Evolutionary conservation across 2,797 vertebrate species (phyloP).

Genomic region (Crenuchus spilurus): DNA sequence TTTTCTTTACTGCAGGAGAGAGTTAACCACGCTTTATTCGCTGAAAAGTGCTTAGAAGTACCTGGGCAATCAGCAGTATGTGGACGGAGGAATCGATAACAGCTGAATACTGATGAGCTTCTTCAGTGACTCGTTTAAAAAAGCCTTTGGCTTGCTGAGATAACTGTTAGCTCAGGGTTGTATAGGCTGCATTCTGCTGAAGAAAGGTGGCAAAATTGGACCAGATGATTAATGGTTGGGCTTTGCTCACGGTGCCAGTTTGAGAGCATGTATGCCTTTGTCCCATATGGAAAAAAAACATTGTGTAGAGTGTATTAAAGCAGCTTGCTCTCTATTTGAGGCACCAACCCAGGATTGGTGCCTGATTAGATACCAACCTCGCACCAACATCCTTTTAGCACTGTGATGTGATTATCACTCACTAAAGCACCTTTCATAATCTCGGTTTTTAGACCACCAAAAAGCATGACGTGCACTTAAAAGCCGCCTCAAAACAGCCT

Average conservation of each 20-base stretch:
- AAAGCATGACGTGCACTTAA: background rate
- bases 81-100: slow-evolving; percentile 10
- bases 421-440: background rate
- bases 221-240: slow-evolving; percentile 58
- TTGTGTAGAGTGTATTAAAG: slow-evolving; percentile 10
- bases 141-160: slow-evolving; percentile 28
- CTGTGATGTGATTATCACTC: background rate
- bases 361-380: slow-evolving; percentile 34
- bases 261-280: slow-evolving; percentile 2
- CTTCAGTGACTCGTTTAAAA: slow-evolving; percentile 22
- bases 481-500: background rate
- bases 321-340: background rate
- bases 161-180: slow-evolving; percentile 20
- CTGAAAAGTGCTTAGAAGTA: slow-evolving; percentile 16
- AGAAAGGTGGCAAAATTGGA: slow-evolving; percentile 4
- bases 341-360: background rate
- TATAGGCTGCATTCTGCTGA: background rate
- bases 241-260: slow-evolving; percentile 7
- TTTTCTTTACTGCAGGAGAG: background rate
- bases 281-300: background rate
- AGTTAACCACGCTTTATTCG: slow-evolving; percentile 35
- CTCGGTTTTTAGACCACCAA: background rate
- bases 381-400: background rate
- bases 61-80: background rate
- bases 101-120: slow-evolving; percentile 39